Percentiles rank a stretch among this genome's conserved stretches.
These are phyloP conservation scores for Aeoliscus strigatus DNA, from an alignment of 2,797 vertebrate species.

Conservation along the genomic window DNA sequence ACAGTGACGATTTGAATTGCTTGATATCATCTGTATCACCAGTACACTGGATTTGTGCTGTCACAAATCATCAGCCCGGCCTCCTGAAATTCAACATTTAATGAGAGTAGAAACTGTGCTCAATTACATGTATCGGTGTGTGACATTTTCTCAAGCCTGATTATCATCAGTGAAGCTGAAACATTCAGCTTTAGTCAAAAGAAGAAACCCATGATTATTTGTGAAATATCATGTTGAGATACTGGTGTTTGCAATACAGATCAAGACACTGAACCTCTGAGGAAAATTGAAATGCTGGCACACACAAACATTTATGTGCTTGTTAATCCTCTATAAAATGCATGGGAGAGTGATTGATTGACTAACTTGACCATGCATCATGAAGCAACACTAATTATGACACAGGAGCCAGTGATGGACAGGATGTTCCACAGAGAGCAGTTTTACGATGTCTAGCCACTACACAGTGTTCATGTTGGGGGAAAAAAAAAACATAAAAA, in stretches of 20 bases:
- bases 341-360: conserved; percentile 42
- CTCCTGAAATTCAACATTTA: too few relatives aligned
- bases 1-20: too few relatives aligned
- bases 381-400: conserved; percentile 56
- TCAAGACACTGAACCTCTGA: too few relatives aligned
- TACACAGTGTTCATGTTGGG: conserved; percentile 27
- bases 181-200: too few relatives aligned
- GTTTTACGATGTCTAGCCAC: conserved; percentile 51
- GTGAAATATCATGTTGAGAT: neutral
- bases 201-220: too few relatives aligned
- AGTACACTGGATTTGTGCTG: too few relatives aligned
- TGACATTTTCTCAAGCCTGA: too few relatives aligned
- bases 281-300: neutral
- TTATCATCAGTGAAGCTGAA: too few relatives aligned
- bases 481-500: conserved; percentile 28
- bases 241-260: neutral
- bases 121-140: too few relatives aligned
- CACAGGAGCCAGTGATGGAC: conserved; percentile 48
- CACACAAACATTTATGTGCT: conserved; percentile 15
- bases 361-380: conserved; percentile 41
- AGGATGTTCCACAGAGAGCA: conserved; percentile 53
- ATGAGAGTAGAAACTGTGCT: too few relatives aligned
- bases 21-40: too few relatives aligned
- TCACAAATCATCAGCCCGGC: too few relatives aligned
- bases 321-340: conserved; percentile 39